Evolutionary conservation across 2,888 invertebrate species (phyloP), one percentile per base, ranked within the genome.

Genomic region (Nomada ruficornis): DNA sequence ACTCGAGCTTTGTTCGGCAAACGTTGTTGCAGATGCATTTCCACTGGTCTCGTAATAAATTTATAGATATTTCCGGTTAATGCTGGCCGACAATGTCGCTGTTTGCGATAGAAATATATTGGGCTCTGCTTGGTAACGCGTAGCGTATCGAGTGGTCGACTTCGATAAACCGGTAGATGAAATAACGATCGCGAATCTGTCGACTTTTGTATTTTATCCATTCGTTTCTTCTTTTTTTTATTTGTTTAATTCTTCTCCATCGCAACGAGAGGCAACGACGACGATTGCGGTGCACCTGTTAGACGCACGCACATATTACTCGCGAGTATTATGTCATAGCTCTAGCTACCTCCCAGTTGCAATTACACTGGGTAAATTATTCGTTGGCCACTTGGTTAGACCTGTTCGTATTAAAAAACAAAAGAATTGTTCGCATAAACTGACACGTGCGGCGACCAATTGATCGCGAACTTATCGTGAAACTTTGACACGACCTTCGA

Each of bases 241-340:
- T 13, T 13, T n/a, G 2, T 47, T 2, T 50, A n/a, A n/a, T 29
- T 7, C 26, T n/a, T 26, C n/a, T 11, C 5, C 15, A 7, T n/a
- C 26, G 52, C 62, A 47, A 20, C 4, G 23, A 7, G n/a, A 15
- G 26, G 11, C 59, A 29, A 29, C 36, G n/a, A 54, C 54, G 54
- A 26, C 20, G 20, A 55, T 26, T 26, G 13, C 13, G 23, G 2
- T 5, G n/a, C 67, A 77, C 59, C 65, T 77, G 77, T 77, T 57
- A 67, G 65, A 62, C 50, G 23, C 60, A 68, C 68, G 68, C 73
- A 68, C 68, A 68, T 78, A 80, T 78, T 73, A 78, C 63, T 47
- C 26, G 15, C 15, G 44, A 23, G 20, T 36, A 54, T 80, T 80
- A 80, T 81, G 68, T 78, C 73, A 78, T 18, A 73, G 42, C 47